These are phyloP conservation scores for Macroramphosus scolopax DNA, from an alignment of 2,797 vertebrate genomes.

Conservation along the genomic window DNA sequence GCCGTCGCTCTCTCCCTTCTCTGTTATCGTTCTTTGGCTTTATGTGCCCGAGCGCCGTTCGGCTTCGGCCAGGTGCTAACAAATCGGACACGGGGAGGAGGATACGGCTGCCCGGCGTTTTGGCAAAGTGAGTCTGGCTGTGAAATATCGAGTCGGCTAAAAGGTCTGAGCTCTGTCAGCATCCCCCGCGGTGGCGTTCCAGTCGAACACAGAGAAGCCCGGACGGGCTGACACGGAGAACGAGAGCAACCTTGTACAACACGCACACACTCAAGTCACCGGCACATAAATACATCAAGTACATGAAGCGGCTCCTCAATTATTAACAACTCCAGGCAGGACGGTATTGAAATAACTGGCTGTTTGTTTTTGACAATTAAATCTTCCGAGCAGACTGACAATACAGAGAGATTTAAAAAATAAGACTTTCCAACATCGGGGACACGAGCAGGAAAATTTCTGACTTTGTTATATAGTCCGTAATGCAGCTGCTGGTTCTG, in stretches of 20 bases:
- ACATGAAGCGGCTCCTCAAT: too few species aligned
- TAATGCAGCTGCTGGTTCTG: constrained; percentile 4
- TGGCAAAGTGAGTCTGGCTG: too few species aligned
- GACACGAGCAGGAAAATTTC: background rate
- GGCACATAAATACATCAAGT: too few species aligned
- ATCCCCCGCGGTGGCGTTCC: constrained; percentile 66
- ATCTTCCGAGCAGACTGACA: background rate
- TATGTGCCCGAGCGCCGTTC: constrained; percentile 53
- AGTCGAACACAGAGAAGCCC: constrained; percentile 59
- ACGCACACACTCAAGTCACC: too few species aligned
- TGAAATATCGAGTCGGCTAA: constrained; percentile 76
- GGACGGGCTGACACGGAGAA: too few species aligned
- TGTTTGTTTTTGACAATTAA: too few species aligned
- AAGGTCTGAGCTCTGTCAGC: constrained; percentile 72
- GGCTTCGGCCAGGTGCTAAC: constrained; percentile 65
- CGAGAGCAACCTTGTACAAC: too few species aligned
- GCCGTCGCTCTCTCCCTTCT: constrained; percentile 27
- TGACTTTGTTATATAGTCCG: background rate
- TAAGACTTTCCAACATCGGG: background rate
- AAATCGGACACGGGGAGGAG: constrained; percentile 46
- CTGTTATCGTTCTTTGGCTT: constrained; percentile 50
- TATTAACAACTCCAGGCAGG: too few species aligned
- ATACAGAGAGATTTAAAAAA: background rate
- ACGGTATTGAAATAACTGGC: too few species aligned
- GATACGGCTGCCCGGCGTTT: constrained; percentile 68